phyloP scores from a whole-genome alignment of 2,113 vertebrate species.

The Vireo altiloquus region DNA sequence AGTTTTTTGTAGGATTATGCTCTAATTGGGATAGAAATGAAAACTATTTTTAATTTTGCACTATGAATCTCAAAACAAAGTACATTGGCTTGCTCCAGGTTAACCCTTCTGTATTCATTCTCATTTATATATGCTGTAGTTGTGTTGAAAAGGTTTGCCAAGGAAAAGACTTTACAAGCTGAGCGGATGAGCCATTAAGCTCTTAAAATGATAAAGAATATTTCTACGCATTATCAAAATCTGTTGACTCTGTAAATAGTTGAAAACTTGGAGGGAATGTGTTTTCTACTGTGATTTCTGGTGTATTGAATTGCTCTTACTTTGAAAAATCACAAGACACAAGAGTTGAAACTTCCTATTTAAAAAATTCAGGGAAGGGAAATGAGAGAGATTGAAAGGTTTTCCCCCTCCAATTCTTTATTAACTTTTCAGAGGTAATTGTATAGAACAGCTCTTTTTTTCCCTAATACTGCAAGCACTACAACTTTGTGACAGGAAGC shows the following conservation, averaged over 20 bases:
- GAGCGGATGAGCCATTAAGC: neutral
- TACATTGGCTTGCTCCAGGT: neutral
- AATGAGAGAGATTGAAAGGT: neutral
- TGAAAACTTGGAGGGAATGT: neutral
- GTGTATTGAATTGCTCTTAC: neutral
- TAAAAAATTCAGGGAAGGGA: neutral
- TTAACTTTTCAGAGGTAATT: neutral
- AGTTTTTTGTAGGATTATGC: neutral
- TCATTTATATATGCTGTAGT: neutral
- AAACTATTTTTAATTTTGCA: neutral
- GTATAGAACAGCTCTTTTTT: neutral
- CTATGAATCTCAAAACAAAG: neutral
- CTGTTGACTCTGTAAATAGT: neutral
- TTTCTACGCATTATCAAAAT: neutral
- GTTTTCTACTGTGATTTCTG: neutral
- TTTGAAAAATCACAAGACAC: neutral
- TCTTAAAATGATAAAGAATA: neutral
- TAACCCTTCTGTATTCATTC: neutral
- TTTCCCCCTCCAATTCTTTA: neutral
- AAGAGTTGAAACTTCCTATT: neutral
- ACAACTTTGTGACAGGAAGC: neutral
- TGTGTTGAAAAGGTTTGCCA: neutral
- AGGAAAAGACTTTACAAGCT: neutral
- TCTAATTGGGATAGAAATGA: neutral
- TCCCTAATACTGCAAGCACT: neutral